Conservation (phyloP, 1,140 invertebrate species). For the Platyscapa corneri region DNA sequence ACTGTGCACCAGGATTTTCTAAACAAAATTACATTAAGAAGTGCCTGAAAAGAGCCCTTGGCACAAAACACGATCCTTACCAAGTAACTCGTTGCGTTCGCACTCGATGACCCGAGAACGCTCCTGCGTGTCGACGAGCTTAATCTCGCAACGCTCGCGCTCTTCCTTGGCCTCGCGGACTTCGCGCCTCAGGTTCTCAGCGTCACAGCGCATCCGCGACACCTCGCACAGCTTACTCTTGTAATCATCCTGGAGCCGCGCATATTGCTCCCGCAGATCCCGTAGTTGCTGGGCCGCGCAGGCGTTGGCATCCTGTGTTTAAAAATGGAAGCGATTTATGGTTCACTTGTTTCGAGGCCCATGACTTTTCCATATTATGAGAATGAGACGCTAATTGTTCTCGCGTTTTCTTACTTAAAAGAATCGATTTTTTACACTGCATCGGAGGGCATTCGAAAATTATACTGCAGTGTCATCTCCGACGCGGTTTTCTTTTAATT, state of each 20-base stretch:
- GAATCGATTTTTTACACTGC: no score
- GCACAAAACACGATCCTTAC: slow-evolving; percentile 52
- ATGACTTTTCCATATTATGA: neutral
- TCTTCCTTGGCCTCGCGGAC: slow-evolving; percentile 74
- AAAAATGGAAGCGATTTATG: neutral
- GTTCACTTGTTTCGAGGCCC: neutral
- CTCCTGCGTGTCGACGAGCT: slow-evolving; percentile 73
- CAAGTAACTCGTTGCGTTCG: slow-evolving; percentile 64
- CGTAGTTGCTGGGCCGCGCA: slow-evolving; percentile 65
- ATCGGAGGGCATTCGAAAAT: no score
- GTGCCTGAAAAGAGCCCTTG: no score
- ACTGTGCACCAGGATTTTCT: no score
- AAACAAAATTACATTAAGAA: no score
- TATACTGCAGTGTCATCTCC: no score
- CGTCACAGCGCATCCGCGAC: slow-evolving; percentile 72
- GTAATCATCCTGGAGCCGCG: slow-evolving; percentile 76
- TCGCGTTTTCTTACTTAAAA: no score
- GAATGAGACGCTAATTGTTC: neutral
- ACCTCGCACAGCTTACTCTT: slow-evolving; percentile 77
- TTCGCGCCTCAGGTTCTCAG: slow-evolving; percentile 73
- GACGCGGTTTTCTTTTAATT: no score
- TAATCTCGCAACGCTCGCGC: slow-evolving; percentile 74
- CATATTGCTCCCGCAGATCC: slow-evolving; percentile 76
- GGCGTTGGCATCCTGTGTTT: neutral
- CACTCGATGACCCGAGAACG: slow-evolving; percentile 64